Conservation (phyloP, 1,140 invertebrate species). For the Liolophura sinensis region DNA sequence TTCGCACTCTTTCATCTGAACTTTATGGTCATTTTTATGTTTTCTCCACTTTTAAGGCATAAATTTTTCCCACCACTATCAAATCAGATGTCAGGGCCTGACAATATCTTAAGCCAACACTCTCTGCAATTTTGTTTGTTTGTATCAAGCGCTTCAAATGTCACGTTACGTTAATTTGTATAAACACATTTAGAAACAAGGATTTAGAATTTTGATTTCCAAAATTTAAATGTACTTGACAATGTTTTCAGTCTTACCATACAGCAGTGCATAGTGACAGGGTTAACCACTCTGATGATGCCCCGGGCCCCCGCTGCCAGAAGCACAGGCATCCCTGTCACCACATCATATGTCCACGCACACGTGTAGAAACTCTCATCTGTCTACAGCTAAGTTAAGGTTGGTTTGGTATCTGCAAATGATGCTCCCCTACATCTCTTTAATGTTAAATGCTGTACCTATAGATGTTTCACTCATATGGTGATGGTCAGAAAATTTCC, state of each 20-base stretch:
- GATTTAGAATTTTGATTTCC: background rate
- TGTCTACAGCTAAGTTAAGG: constrained; percentile 59
- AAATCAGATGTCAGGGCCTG: too few relatives aligned
- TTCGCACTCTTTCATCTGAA: too few relatives aligned
- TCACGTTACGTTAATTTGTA: constrained; percentile 1
- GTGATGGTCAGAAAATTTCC: too few relatives aligned
- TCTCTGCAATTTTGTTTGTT: too few relatives aligned
- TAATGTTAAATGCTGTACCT: too few relatives aligned
- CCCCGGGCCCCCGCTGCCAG: constrained; percentile 89
- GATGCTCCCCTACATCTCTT: too few relatives aligned
- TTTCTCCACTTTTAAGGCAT: too few relatives aligned
- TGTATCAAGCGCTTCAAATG: background rate
- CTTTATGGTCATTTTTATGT: too few relatives aligned
- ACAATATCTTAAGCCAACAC: too few relatives aligned
- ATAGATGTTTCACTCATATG: too few relatives aligned
- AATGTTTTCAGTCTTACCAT: constrained; percentile 59
- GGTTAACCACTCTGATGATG: constrained; percentile 86
- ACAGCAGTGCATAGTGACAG: constrained; percentile 80
- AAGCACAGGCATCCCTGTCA: constrained; percentile 78
- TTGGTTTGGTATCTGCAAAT: background rate
- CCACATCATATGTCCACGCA: constrained; percentile 90
- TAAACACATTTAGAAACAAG: background rate
- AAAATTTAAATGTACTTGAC: background rate
- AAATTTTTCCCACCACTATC: too few relatives aligned
- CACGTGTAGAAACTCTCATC: constrained; percentile 98